Percentiles rank a stretch among this genome's conserved stretches.
Conservation (phyloP, 2,888 invertebrate species). For the Cataglyphis cursor region DNA sequence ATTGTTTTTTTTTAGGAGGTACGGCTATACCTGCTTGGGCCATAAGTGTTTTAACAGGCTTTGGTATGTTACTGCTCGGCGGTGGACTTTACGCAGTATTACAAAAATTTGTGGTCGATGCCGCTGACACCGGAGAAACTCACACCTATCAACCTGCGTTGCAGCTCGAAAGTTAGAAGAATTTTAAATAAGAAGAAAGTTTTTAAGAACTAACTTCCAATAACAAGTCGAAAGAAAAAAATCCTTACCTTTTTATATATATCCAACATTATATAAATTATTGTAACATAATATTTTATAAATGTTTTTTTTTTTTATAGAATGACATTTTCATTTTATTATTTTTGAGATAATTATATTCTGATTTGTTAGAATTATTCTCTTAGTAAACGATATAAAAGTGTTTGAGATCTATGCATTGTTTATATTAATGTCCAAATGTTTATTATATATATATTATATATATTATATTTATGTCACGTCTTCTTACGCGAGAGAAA, state of each 20-base stretch:
- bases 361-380: background rate
- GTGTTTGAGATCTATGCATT: conserved; percentile 51
- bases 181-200: too few species aligned
- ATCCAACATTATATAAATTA: conserved; percentile 17
- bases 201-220: conserved; percentile 35
- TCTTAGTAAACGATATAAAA: conserved; percentile 68
- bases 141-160: conserved; percentile 88
- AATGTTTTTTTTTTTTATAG: conserved; percentile 56
- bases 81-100: conserved; percentile 90
- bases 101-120: conserved; percentile 90
- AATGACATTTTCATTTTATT: conserved; percentile 65
- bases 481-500: background rate
- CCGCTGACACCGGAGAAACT: conserved; percentile 87
- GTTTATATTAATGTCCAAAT: conserved; percentile 39
- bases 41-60: conserved; percentile 90
- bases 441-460: conserved; percentile 5
- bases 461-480: conserved; percentile 11
- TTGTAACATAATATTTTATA: conserved; percentile 48
- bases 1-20: conserved; percentile 87
- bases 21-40: conserved; percentile 93
- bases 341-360: background rate
- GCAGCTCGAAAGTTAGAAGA: conserved; percentile 87
- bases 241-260: background rate
- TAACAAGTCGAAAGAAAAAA: background rate
- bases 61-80: conserved; percentile 91